Evolutionary conservation across 2,797 vertebrate species (phyloP).

Genomic region (Manis pentadactyla): DNA sequence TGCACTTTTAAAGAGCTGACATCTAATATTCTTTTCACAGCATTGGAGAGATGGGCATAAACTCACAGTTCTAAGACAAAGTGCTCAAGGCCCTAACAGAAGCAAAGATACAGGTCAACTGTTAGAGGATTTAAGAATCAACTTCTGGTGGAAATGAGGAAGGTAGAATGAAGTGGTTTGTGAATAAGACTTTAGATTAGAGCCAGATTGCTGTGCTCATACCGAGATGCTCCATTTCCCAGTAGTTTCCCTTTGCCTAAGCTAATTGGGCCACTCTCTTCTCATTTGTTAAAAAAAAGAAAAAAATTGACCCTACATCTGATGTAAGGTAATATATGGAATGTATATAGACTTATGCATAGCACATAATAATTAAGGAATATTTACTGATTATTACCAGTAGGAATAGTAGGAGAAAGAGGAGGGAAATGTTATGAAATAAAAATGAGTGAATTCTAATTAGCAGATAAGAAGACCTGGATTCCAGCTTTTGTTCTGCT

Average conservation of each 20-base stretch:
- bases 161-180: not conserved
- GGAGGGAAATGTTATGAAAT: not conserved
- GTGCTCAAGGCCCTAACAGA: not conserved
- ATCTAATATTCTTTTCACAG: not conserved
- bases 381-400: not conserved
- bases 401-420: not conserved
- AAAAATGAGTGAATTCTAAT: not conserved
- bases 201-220: not conserved
- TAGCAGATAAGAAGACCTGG: not conserved
- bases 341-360: not conserved
- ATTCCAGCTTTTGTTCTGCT: not conserved
- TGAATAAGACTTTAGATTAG: not conserved
- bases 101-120: not conserved
- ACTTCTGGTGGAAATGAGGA: not conserved
- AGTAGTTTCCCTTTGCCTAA: not conserved
- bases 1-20: not conserved
- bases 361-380: not conserved
- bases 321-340: not conserved
- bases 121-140: not conserved
- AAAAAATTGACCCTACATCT: not conserved
- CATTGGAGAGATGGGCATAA: not conserved
- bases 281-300: not conserved
- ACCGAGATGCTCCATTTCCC: not conserved
- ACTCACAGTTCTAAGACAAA: not conserved
- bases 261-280: not conserved